Evolutionary conservation across 2,797 vertebrate genomes (phyloP), one percentile per base, ranked within the genome.

Genomic region (Heteromormyrus szaboi): DNA sequence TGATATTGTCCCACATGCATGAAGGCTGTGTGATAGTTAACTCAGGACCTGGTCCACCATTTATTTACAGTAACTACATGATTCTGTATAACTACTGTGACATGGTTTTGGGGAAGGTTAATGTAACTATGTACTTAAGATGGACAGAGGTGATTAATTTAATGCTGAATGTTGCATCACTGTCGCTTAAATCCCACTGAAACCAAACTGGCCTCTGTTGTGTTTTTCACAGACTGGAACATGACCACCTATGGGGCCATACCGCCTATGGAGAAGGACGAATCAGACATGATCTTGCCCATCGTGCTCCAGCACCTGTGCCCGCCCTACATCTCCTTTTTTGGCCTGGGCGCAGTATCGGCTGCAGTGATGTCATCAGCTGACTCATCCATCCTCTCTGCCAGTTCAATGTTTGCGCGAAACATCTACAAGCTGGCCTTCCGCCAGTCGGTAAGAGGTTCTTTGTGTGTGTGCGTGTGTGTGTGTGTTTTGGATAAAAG

Each of bases 361-460:
- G 98, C 98, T 81, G 98, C 98, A 0, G 98, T 99, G 90, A 99
- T 99, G 98, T 99, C 98, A 0, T 99, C 98, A 4, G 98, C 98
- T 59, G 98, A 99, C 93, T 99, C 98, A 44, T 99, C 98, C 84
- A 99, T 99, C 92, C 95, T 99, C 89, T 99, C 98, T 53, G 98
- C 98, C 29, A 99, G 98, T 93, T 99, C 98, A 53, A 99, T 99
- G 98, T 99, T 99, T 93, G 98, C 97, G 0, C 96, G 98, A 90
- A 99, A 99, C 91, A 99, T 99, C 93, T 99, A 99, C 92, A 96
- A 99, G 91, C 95, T 98, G 51, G 97, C 98, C 88, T 99, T 99
- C 90, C 96, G 98, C 87, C 98, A 99, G 94, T 97, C 97, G 83
- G 98, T 99, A 93, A 97, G 97, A 90, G 48, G 50, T 41, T 84